phyloP scores from a whole-genome alignment of 2,797 vertebrate species.

The Spinus pinus region DNA sequence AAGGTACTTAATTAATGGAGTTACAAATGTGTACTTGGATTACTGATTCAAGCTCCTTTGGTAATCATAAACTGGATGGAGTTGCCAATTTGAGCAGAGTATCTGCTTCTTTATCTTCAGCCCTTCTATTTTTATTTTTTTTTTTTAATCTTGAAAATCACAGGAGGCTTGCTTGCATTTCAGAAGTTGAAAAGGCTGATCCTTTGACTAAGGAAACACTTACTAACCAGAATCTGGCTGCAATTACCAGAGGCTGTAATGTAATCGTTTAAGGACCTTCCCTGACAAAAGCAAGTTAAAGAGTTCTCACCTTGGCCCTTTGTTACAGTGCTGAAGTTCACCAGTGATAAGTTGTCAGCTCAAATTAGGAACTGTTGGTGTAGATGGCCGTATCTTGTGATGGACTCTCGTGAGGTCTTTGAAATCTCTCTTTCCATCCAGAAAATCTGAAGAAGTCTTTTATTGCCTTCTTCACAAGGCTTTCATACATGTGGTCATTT shows the following conservation, averaged over 20 bases:
- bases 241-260: not conserved
- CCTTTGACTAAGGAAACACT: not conserved
- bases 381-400: not conserved
- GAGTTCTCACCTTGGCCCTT: not conserved
- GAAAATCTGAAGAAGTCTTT: not conserved
- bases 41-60: not conserved
- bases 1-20: not conserved
- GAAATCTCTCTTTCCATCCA: not conserved
- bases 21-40: not conserved
- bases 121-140: not conserved
- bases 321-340: not conserved
- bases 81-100: not conserved
- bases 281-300: not conserved
- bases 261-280: not conserved
- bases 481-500: not conserved
- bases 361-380: not conserved
- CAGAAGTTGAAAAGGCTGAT: not conserved
- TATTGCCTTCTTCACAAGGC: not conserved
- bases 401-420: not conserved
- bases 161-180: not conserved
- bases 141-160: not conserved
- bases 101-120: not conserved
- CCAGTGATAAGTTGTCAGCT: not conserved
- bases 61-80: not conserved
- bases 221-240: not conserved